A percentile compares a stretch with the other conserved stretches of the same genome.
Conservation (phyloP, 2,113 vertebrate species). For the Scatophagus argus region DNA sequence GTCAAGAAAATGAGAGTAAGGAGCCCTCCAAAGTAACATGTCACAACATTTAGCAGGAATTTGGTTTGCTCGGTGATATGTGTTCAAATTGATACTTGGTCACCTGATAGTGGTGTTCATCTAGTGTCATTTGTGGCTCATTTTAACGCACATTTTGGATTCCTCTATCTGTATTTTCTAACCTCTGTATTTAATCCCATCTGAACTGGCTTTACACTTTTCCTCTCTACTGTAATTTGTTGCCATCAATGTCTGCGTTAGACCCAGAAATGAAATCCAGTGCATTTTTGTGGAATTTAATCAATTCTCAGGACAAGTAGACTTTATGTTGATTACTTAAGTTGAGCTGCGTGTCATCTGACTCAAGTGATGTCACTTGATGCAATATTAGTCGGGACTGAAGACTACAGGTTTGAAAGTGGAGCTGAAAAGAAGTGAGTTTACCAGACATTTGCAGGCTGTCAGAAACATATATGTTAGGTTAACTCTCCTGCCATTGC, state of each 20-base stretch:
- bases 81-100: not conserved
- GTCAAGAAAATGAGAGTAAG: constrained; percentile 37
- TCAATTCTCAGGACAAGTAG: not conserved
- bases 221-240: not conserved
- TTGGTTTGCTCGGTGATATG: not conserved
- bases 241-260: not conserved
- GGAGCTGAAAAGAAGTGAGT: too few species aligned
- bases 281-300: not conserved
- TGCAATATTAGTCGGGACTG: too few species aligned
- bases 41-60: not conserved
- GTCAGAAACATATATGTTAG: too few species aligned
- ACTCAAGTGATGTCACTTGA: too few species aligned
- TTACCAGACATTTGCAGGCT: too few species aligned
- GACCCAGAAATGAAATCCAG: not conserved
- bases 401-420: too few species aligned
- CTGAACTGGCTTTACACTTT: not conserved
- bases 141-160: not conserved
- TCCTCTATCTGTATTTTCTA: not conserved
- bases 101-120: not conserved
- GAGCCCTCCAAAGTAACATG: constrained; percentile 10
- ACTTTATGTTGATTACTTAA: not conserved
- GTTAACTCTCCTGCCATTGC: too few species aligned
- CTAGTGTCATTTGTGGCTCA: not conserved
- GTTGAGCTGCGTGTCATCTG: too few species aligned
- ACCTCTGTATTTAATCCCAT: constrained; percentile 1